Percentiles rank a stretch among this genome's conserved stretches.
Evolutionary conservation across 2,888 invertebrate genomes (phyloP).

Genomic region (Xanthia togata): DNA sequence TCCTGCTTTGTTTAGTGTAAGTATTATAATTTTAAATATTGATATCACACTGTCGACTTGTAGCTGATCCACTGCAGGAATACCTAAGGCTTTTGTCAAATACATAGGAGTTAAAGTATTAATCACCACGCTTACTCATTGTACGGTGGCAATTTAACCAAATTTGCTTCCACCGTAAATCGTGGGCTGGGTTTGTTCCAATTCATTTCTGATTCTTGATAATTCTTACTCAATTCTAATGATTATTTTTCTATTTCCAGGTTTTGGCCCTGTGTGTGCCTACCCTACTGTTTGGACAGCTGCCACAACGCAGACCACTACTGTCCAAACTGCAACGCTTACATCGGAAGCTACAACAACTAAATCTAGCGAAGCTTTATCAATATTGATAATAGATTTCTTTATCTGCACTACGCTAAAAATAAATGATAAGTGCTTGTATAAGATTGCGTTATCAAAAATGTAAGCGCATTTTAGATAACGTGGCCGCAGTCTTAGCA

Average conservation of each 20-base stretch:
- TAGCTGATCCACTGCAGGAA: too few relatives aligned
- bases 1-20: constrained; percentile 42
- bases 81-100: not conserved
- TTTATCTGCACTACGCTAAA: constrained; percentile 18
- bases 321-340: constrained; percentile 82
- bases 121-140: not conserved
- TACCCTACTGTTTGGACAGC: constrained; percentile 46
- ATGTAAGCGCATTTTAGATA: not conserved
- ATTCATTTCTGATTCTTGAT: not conserved
- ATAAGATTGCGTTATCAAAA: constrained; percentile 15
- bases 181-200: not conserved
- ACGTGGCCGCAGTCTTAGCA: constrained; percentile 14
- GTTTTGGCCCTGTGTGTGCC: constrained; percentile 48
- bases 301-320: constrained; percentile 55
- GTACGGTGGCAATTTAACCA: not conserved
- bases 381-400: constrained; percentile 10
- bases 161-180: not conserved
- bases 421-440: constrained; percentile 26
- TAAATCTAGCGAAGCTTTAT: constrained; percentile 12
- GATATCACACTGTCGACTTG: not conserved
- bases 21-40: constrained; percentile 10
- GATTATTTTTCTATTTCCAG: constrained; percentile 17
- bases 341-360: constrained; percentile 85
- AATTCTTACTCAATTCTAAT: not conserved
- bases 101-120: not conserved